Percentiles rank a stretch among this genome's conserved stretches.
These are phyloP conservation scores for Aphodius sticticus DNA, from an alignment of 2,888 invertebrate species.

Conservation along the genomic window DNA sequence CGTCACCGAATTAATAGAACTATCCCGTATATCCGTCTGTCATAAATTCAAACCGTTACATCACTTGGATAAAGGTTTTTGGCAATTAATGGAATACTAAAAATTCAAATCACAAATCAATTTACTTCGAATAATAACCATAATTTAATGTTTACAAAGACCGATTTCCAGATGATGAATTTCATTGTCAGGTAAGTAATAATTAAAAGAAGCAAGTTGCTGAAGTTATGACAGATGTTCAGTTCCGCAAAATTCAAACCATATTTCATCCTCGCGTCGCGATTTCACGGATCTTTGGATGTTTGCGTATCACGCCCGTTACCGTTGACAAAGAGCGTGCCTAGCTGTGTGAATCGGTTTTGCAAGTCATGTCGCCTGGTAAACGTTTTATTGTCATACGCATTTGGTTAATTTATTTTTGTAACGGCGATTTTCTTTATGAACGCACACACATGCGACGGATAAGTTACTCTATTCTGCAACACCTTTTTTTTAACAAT, in stretches of 20 bases:
- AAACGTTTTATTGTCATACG: background rate
- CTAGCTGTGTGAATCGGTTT: background rate
- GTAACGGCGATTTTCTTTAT: background rate
- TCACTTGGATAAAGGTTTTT: background rate
- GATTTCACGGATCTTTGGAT: slow-evolving; percentile 22
- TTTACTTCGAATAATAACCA: no score
- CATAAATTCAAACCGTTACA: background rate
- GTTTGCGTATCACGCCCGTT: slow-evolving; percentile 33
- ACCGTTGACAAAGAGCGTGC: slow-evolving; percentile 24
- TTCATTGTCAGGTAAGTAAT: no score
- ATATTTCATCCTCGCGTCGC: slow-evolving; percentile 11
- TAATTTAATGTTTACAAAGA: no score
- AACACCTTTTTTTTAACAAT: background rate
- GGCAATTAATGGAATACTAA: no score
- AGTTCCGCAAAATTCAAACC: background rate
- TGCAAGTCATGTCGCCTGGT: background rate
- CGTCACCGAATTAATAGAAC: background rate
- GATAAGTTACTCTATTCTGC: background rate
- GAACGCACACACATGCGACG: background rate
- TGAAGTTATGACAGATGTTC: background rate
- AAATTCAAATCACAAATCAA: no score
- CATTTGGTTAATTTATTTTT: slow-evolving; percentile 4
- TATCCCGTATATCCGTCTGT: background rate
- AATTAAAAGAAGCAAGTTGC: background rate
- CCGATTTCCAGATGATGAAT: no score